These are phyloP conservation scores for Megatriorchis doriae DNA, from an alignment of 2,113 vertebrate genomes.

Conservation along the genomic window DNA sequence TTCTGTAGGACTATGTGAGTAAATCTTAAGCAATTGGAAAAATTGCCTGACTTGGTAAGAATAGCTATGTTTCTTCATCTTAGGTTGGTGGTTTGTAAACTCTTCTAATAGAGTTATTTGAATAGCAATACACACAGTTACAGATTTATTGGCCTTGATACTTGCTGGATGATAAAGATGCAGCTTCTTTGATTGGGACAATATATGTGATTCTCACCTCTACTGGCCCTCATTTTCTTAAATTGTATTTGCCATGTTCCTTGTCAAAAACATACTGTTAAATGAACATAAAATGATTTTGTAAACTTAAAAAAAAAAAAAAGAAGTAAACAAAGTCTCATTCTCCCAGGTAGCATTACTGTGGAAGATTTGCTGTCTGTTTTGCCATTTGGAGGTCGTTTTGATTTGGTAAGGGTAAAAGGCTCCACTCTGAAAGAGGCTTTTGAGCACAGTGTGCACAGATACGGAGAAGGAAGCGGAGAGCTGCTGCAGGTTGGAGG, in stretches of 20 bases:
- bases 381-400: slow-evolving; percentile 89
- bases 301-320: neutral
- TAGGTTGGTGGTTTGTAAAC: neutral
- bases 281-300: neutral
- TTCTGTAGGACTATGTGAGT: neutral
- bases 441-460: slow-evolving; percentile 86
- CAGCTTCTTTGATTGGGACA: neutral
- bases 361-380: slow-evolving; percentile 86
- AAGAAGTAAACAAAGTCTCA: neutral
- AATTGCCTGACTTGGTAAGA: neutral
- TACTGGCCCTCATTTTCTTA: neutral
- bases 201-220: neutral
- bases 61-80: neutral
- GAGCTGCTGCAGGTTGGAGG: slow-evolving; percentile 94
- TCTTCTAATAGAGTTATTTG: neutral
- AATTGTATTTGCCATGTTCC: neutral
- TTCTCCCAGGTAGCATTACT: slow-evolving; percentile 82
- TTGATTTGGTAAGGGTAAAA: slow-evolving; percentile 82
- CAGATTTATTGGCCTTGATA: neutral
- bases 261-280: neutral
- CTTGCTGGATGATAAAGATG: neutral
- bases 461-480: slow-evolving; percentile 79
- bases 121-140: neutral
- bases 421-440: slow-evolving; percentile 84
- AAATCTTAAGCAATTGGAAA: neutral